Evolutionary conservation across 2,888 invertebrate species (phyloP).

Genomic region (Cosmopolites sordidus): DNA sequence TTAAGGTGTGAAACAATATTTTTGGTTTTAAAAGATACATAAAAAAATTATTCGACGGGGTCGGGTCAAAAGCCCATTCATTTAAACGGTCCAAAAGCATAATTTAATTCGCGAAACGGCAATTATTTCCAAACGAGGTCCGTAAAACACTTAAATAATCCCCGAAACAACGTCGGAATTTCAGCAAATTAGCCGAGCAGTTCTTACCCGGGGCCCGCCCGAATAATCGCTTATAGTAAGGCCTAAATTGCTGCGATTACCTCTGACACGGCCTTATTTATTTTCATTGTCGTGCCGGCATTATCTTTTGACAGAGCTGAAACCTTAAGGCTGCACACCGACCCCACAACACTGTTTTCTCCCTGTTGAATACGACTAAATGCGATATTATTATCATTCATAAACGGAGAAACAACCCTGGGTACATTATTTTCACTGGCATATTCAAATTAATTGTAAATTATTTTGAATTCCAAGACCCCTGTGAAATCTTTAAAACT

Average conservation of each 20-base stretch:
- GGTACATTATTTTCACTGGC: too few species aligned
- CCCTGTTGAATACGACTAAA: constrained; percentile 30
- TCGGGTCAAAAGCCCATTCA: too few species aligned
- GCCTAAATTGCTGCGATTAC: constrained; percentile 23
- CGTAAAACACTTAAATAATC: constrained; percentile 14
- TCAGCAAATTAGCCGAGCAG: constrained; percentile 15
- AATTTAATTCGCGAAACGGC: constrained; percentile 2
- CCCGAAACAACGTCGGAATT: constrained; percentile 10
- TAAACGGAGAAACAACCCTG: constrained; percentile 8
- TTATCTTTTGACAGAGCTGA: constrained; percentile 26
- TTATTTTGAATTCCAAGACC: too few species aligned
- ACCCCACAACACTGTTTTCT: constrained; percentile 11
- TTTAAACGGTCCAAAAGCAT: too few species aligned
- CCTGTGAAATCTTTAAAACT: too few species aligned
- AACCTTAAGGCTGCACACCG: constrained; percentile 23
- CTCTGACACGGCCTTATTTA: constrained; percentile 25
- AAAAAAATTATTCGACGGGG: too few species aligned
- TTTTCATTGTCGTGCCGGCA: constrained; percentile 21
- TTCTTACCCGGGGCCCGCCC: constrained; percentile 8
- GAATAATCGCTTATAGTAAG: constrained; percentile 21
- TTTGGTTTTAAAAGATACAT: too few species aligned
- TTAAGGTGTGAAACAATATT: too few species aligned
- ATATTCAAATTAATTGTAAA: too few species aligned
- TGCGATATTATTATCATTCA: constrained; percentile 30
- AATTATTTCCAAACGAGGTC: constrained; percentile 16